These are phyloP conservation scores for Aphis craccivora DNA, from an alignment of 1,140 invertebrate genomes.

Conservation along the genomic window DNA sequence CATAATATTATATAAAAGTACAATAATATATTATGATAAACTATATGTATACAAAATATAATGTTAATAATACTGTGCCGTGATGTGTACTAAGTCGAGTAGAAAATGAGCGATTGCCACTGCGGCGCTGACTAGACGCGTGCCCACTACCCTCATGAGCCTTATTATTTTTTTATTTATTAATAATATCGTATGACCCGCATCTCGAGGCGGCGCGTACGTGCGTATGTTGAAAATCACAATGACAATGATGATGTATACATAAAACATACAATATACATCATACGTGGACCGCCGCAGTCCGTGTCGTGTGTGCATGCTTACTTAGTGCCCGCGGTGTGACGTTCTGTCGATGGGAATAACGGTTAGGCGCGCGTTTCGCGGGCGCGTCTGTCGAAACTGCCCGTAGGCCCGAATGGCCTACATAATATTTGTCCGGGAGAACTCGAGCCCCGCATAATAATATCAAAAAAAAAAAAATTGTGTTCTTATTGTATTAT, in stretches of 20 bases:
- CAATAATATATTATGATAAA: neutral
- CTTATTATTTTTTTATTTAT: constrained; percentile 48
- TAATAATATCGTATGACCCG: constrained; percentile 53
- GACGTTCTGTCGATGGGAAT: neutral
- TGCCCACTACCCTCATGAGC: constrained; percentile 44
- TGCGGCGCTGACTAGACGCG: neutral
- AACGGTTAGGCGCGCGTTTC: neutral
- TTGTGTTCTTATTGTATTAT: too few relatives aligned
- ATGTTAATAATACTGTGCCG: neutral
- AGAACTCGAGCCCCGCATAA: neutral
- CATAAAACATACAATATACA: neutral
- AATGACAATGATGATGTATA: constrained; percentile 34
- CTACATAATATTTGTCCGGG: neutral
- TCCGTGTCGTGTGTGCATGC: neutral
- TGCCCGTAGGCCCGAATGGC: neutral
- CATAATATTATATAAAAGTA: neutral
- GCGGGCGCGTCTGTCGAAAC: neutral
- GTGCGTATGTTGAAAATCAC: constrained; percentile 22
- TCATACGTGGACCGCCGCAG: neutral
- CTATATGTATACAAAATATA: neutral
- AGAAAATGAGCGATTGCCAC: constrained; percentile 19
- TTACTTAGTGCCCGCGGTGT: neutral
- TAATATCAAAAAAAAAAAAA: neutral
- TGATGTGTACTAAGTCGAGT: neutral
- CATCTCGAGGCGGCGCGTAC: neutral